phyloP scores from a whole-genome alignment of 92 coral and sea anemone genomes.

The Isaurus tuberculatus region DNA sequence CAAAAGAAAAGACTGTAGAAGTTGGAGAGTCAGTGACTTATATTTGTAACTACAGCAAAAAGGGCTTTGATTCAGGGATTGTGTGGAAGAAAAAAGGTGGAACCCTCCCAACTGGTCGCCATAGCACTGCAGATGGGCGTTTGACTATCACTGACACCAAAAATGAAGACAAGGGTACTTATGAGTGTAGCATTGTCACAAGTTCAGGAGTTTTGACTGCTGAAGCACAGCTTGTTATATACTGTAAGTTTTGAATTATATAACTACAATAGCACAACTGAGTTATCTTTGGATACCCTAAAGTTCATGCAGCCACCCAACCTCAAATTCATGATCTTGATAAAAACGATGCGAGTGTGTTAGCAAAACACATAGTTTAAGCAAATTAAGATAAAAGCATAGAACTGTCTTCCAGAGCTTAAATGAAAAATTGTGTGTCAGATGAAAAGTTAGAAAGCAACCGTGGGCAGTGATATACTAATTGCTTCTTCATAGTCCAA shows the following conservation, averaged over 20 bases:
- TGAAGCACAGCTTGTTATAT: slow-evolving; percentile 65
- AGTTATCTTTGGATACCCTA: no score
- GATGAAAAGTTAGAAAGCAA: no score
- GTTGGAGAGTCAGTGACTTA: slow-evolving; percentile 61
- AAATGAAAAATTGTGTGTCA: no score
- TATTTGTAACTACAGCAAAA: slow-evolving; percentile 67
- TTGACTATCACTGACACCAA: slow-evolving; percentile 51
- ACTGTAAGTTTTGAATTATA: slow-evolving; percentile 68
- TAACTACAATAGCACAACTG: not conserved
- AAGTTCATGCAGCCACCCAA: no score
- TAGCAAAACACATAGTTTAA: no score
- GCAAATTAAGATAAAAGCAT: no score
- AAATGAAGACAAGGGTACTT: slow-evolving; percentile 73
- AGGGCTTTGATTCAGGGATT: slow-evolving; percentile 69
- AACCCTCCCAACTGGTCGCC: slow-evolving; percentile 61
- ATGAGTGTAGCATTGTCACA: slow-evolving; percentile 69
- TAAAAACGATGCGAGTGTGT: no score
- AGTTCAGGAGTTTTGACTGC: slow-evolving; percentile 62
- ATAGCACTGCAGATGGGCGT: slow-evolving; percentile 59
- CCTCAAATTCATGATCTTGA: no score
- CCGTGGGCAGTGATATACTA: no score
- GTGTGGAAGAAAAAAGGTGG: slow-evolving; percentile 81
- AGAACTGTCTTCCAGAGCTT: no score
- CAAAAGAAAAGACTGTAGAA: slow-evolving; percentile 53
- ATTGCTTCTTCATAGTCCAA: no score